Base-by-base conservation (phyloP, 2,888 invertebrate genomes). In the Brachypterus glaber region DNA sequence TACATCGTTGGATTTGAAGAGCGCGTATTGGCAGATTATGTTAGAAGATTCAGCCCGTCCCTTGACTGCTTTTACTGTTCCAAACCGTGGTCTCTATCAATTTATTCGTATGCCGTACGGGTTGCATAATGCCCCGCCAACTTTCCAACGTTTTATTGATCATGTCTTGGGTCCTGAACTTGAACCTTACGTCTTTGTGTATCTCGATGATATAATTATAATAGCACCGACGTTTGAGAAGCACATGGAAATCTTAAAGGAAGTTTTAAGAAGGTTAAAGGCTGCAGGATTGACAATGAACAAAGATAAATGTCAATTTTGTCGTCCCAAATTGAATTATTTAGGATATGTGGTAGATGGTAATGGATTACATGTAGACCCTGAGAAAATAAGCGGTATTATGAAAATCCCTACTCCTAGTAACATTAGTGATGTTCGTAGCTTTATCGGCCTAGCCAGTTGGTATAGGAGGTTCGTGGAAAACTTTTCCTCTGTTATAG, bases 281-380 rank as follows among this genome's bases (percentile, higher is more conserved):
- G 8, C 2, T n/a, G 36, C 35, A 7, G 36, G 36, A 2, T 17
- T 40, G 2, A 54, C 46, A 2, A 27, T 59, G 3, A 52, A 53
- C n/a, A 16, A 37, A 2, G 47, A 45, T 0, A 58, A 60, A 29
- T 48, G 48, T 31, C 15, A 45, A n/a, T n/a, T n/a, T n/a, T n/a
- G n/a, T n/a, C n/a, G n/a, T n/a, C n/a, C n/a, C n/a, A n/a, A n/a
- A n/a, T 18, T 62, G 2, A 39, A 43, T 17, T 56, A 51, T 34
- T 41, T 62, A 8, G 59, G 60, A 2, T 56, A 57, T 33, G 30
- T 56, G 0, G 51, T 60, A 3, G 45, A 50, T 32, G 30, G 36
- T 3, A 16, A 49, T 1, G 55, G 56, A 1, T 32, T 53, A 11
- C 40, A 40, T 9, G 45, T 49, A 1, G 48, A 53, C 30, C n/a